Conservation (phyloP, 2,113 vertebrate species). For the Mus spicilegus region DNA sequence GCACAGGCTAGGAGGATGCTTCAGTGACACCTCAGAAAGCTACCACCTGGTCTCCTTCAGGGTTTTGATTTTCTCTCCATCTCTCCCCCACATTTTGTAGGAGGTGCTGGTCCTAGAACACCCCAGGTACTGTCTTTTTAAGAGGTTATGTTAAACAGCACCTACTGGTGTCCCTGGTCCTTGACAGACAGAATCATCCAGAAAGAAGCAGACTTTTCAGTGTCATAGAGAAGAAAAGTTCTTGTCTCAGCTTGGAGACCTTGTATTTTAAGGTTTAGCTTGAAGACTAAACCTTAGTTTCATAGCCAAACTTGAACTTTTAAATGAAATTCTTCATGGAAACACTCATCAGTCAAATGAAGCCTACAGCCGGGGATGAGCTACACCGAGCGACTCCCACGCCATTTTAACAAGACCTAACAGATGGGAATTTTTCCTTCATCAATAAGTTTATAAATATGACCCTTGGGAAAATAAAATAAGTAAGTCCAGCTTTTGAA, state of each 20-base stretch:
- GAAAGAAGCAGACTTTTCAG: constrained; percentile 62
- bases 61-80: background rate
- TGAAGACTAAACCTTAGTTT: constrained; percentile 66
- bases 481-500: constrained; percentile 27
- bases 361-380: constrained; percentile 19
- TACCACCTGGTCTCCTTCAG: background rate
- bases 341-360: constrained; percentile 77
- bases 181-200: constrained; percentile 64
- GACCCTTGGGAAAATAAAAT: background rate
- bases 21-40: background rate
- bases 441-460: constrained; percentile 43
- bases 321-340: constrained; percentile 69
- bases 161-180: background rate
- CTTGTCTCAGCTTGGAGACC: constrained; percentile 66
- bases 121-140: background rate
- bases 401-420: constrained; percentile 60
- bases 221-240: constrained; percentile 73
- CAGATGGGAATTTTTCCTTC: background rate
- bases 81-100: background rate
- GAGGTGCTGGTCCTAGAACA: background rate
- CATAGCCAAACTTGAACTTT: constrained; percentile 77
- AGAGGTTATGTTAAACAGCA: background rate
- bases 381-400: background rate
- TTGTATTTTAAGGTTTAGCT: constrained; percentile 72
- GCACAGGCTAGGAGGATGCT: background rate